Conservation (phyloP, 2,888 invertebrate genomes). For the Dorcus parallelipipedus region DNA sequence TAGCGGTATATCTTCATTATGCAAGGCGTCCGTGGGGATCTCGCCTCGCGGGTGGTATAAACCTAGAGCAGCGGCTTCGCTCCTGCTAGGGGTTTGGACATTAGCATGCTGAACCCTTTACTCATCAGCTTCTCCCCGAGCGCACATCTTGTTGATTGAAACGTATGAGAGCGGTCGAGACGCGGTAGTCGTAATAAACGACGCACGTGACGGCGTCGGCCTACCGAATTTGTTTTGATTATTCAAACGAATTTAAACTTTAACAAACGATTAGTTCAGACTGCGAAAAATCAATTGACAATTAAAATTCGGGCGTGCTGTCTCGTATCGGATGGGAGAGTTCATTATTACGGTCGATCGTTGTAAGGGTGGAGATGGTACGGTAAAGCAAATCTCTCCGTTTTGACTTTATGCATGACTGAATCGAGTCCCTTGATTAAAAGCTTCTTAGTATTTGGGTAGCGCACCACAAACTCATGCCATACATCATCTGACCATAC, state of each 20-base stretch:
- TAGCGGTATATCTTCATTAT: slow-evolving; percentile 29
- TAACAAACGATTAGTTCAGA: too few relatives aligned
- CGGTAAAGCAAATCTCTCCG: background rate
- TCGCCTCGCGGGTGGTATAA: slow-evolving; percentile 18
- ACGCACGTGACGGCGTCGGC: background rate
- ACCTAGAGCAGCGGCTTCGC: slow-evolving; percentile 22
- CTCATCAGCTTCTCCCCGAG: background rate
- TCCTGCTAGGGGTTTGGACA: background rate
- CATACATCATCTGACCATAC: background rate
- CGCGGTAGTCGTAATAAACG: background rate
- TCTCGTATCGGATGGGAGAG: too few relatives aligned
- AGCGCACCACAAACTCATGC: background rate
- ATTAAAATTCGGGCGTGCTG: too few relatives aligned
- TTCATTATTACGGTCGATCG: background rate
- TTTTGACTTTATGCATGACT: slow-evolving; percentile 2
- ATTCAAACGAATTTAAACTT: too few relatives aligned
- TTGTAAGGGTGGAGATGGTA: background rate
- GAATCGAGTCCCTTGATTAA: slow-evolving; percentile 1
- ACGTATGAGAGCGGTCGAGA: background rate
- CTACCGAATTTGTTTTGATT: background rate
- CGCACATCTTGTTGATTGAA: background rate
- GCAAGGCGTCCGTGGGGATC: slow-evolving; percentile 20
- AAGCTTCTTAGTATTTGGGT: background rate
- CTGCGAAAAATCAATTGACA: too few relatives aligned
- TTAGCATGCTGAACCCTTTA: slow-evolving; percentile 1